phyloP scores from a whole-genome alignment of 2,113 vertebrate genomes.

The Eupsittula cactorum region DNA sequence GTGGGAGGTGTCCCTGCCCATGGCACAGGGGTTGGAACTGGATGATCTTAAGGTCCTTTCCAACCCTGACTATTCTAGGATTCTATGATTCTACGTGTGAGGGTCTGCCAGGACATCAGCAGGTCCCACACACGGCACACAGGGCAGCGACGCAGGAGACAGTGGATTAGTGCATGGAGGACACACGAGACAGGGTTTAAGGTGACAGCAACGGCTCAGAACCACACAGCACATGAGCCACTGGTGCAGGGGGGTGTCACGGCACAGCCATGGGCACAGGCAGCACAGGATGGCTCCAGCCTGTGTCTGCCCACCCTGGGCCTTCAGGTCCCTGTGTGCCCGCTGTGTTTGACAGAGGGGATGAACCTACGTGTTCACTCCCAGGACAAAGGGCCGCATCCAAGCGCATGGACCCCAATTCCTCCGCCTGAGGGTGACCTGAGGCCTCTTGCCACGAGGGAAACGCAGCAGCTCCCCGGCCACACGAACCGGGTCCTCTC shows the following conservation, averaged over 20 bases:
- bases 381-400: not conserved
- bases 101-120: not conserved
- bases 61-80: too few species aligned
- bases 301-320: not conserved
- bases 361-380: not conserved
- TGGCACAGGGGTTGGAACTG: too few species aligned
- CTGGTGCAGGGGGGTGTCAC: accelerated
- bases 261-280: not conserved
- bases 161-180: not conserved
- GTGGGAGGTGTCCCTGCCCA: too few species aligned
- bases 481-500: not conserved
- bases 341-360: not conserved
- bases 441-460: not conserved
- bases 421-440: not conserved
- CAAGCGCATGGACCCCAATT: accelerated
- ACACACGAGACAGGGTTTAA: not conserved
- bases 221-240: not conserved
- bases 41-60: too few species aligned
- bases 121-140: not conserved
- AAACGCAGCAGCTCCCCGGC: not conserved
- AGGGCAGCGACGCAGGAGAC: not conserved
- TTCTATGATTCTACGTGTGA: not conserved
- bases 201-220: not conserved
- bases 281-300: not conserved
- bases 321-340: not conserved